Conservation (phyloP, 2,888 invertebrate genomes). For the Drosophila anomalata region DNA sequence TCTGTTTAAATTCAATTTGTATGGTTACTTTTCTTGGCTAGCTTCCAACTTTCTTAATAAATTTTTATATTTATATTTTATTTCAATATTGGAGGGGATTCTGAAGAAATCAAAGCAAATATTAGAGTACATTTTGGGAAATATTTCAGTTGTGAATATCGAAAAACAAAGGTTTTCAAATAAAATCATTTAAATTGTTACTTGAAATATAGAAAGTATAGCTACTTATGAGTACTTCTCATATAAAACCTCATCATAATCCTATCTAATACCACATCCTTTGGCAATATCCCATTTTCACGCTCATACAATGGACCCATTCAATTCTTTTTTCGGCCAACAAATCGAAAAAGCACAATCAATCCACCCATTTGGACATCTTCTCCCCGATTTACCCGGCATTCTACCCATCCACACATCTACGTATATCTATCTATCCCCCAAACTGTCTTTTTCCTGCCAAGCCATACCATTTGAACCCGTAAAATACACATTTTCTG, state of each 20-base stretch:
- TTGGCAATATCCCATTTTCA: conserved; percentile 23
- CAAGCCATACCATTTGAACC: conserved; percentile 57
- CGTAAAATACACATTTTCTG: conserved; percentile 80
- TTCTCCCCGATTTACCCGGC: neutral
- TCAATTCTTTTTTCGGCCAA: conserved; percentile 1
- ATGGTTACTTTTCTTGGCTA: neutral
- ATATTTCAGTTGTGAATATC: too few species aligned
- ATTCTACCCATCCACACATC: neutral
- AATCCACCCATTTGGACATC: conserved; percentile 28
- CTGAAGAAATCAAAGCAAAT: neutral
- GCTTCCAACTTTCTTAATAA: neutral
- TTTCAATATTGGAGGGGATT: neutral
- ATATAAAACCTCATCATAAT: conserved; percentile 4
- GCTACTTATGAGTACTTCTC: neutral
- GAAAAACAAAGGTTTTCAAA: too few species aligned
- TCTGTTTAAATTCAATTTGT: conserved; percentile 15
- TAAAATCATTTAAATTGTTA: too few species aligned
- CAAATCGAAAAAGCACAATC: conserved; percentile 29
- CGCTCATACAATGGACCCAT: conserved; percentile 16
- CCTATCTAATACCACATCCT: neutral
- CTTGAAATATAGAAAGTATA: neutral
- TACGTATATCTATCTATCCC: neutral
- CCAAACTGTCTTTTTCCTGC: conserved; percentile 14
- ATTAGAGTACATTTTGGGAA: too few species aligned
- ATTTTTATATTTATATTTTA: neutral